Evolutionary conservation across 2,888 invertebrate genomes (phyloP).

Genomic region (Cinara cedri): DNA sequence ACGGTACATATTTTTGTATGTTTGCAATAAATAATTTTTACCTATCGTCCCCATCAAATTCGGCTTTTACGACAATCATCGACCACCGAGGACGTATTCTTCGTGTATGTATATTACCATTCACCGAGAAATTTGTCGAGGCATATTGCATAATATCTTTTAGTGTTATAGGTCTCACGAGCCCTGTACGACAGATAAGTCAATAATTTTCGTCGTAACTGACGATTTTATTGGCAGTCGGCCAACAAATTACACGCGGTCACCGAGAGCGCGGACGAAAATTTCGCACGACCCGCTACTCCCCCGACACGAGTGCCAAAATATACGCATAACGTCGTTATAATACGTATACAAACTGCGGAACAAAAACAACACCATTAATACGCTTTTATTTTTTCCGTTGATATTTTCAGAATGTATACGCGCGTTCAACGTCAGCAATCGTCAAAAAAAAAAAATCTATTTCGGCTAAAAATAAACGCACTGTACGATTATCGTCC

Average conservation of each 20-base stretch:
- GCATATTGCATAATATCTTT: constrained; percentile 14
- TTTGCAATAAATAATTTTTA: too few species aligned
- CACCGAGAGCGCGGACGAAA: not conserved
- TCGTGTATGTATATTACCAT: too few species aligned
- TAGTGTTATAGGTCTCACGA: not conserved
- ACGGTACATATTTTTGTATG: too few species aligned
- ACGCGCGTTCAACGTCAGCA: not conserved
- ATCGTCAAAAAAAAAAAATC: not conserved
- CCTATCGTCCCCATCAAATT: too few species aligned
- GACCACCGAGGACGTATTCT: too few species aligned
- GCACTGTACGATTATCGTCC: not conserved
- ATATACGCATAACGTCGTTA: constrained; percentile 27
- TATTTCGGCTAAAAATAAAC: constrained; percentile 1
- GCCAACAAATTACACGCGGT: constrained; percentile 20
- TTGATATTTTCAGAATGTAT: constrained; percentile 24
- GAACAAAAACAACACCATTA: constrained; percentile 44
- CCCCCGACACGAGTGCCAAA: constrained; percentile 3
- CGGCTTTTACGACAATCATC: too few species aligned
- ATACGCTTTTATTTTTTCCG: constrained; percentile 14
- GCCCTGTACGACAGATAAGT: constrained; percentile 17
- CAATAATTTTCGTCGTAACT: constrained; percentile 21
- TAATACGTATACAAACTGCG: not conserved
- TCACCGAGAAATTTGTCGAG: too few species aligned
- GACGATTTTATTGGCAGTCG: not conserved
- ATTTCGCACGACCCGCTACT: not conserved